Conservation (phyloP, 2,888 invertebrate species). For the Biston stratarius region DNA sequence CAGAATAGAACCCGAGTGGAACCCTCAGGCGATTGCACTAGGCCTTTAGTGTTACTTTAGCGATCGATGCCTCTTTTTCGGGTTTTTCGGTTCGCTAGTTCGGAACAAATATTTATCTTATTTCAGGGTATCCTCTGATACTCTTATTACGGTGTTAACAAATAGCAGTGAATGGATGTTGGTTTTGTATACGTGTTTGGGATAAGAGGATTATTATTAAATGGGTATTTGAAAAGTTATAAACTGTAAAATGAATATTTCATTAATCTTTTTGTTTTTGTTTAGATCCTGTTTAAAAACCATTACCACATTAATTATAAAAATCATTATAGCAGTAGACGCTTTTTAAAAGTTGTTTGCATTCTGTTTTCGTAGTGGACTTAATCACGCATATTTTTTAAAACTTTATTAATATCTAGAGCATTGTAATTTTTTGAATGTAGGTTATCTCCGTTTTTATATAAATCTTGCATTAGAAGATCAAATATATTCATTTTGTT, state of each 20-base stretch:
- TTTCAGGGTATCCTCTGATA: conserved; percentile 57
- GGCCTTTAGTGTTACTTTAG: conserved; percentile 75
- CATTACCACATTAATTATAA: not conserved
- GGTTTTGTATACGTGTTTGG: conserved; percentile 54
- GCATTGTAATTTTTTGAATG: too few species aligned
- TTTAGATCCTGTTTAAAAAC: not conserved
- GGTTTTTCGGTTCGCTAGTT: conserved; percentile 58
- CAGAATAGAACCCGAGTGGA: conserved; percentile 36
- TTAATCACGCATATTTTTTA: too few species aligned
- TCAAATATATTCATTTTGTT: too few species aligned
- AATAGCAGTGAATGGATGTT: conserved; percentile 58
- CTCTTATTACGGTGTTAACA: conserved; percentile 78
- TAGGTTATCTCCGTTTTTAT: too few species aligned
- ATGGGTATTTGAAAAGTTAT: conserved; percentile 29
- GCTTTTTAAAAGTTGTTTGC: too few species aligned
- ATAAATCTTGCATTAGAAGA: too few species aligned
- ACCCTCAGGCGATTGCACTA: conserved; percentile 68
- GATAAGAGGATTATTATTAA: conserved; percentile 44
- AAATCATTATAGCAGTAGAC: too few species aligned
- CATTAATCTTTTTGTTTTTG: not conserved
- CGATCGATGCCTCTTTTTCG: conserved; percentile 59
- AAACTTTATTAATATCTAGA: too few species aligned
- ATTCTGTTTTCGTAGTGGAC: too few species aligned
- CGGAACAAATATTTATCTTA: conserved; percentile 76
- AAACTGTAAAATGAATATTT: not conserved